Conservation (phyloP, 2,113 vertebrate genomes). For the Cephalopterus ornatus region DNA sequence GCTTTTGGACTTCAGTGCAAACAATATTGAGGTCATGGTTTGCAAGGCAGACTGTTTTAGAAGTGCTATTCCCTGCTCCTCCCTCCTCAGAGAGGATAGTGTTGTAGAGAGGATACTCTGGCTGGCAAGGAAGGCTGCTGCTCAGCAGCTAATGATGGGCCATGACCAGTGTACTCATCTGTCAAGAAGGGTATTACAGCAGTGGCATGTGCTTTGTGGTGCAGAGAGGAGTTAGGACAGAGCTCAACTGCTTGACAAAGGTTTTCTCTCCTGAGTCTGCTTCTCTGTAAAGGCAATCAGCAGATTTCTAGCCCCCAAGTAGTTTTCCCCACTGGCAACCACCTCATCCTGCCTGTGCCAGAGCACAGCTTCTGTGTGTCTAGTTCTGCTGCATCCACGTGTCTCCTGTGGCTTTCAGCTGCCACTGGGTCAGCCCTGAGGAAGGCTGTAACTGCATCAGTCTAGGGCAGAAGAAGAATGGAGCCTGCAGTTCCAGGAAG, state of each 20-base stretch:
- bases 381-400: not conserved
- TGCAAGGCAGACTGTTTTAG: not conserved
- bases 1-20: not conserved
- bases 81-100: not conserved
- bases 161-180: accelerated
- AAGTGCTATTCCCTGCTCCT: not conserved
- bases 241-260: not conserved
- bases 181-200: not conserved
- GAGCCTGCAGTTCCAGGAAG: not conserved
- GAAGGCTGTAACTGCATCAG: not conserved
- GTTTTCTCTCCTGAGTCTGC: not conserved
- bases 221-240: not conserved
- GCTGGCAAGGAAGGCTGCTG: not conserved
- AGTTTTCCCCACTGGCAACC: not conserved
- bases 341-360: not conserved
- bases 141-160: not conserved
- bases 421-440: not conserved
- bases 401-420: not conserved
- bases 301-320: not conserved
- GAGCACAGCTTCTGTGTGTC: not conserved
- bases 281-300: not conserved
- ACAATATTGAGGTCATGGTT: not conserved
- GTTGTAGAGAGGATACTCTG: not conserved
- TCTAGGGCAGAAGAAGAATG: not conserved
- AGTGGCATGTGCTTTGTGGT: accelerated